These are phyloP conservation scores for Calliopsis andreniformis DNA, from an alignment of 1,140 invertebrate species.

Conservation along the genomic window DNA sequence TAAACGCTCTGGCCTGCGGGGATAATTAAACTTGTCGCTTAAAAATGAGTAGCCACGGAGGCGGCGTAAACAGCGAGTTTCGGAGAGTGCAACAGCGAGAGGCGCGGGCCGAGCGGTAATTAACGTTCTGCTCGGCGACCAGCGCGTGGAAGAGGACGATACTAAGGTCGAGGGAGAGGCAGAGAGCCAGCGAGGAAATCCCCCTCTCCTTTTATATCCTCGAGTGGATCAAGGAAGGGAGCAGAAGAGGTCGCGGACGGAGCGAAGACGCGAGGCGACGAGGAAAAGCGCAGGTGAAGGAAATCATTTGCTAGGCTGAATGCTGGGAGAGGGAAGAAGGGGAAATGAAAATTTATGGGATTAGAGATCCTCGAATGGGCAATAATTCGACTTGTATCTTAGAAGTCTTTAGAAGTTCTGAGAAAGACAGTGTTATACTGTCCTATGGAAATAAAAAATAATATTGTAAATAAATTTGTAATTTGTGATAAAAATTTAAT, in stretches of 20 bases:
- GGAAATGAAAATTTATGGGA: too few species aligned
- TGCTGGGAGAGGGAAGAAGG: not conserved
- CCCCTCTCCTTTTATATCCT: conserved; percentile 14
- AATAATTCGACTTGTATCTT: too few species aligned
- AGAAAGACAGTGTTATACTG: too few species aligned
- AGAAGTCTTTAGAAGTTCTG: too few species aligned
- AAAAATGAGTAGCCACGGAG: conserved; percentile 65
- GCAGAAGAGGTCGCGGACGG: not conserved
- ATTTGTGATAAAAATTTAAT: too few species aligned
- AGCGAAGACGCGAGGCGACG: conserved; percentile 15
- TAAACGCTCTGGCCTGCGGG: conserved; percentile 46
- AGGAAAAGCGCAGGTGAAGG: not conserved
- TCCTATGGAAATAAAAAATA: too few species aligned
- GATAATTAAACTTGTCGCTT: conserved; percentile 69
- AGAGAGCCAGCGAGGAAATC: conserved; percentile 12
- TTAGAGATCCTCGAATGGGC: too few species aligned
- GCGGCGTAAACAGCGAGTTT: conserved; percentile 54
- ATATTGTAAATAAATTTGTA: too few species aligned
- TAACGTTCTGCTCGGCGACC: conserved; percentile 62
- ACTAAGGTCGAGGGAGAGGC: not conserved
- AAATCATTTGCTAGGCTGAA: conserved; percentile 17
- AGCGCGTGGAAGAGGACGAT: not conserved
- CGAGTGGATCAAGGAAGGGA: conserved; percentile 12
- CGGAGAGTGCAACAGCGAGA: conserved; percentile 36
- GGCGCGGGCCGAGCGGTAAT: conserved; percentile 52